Percentiles rank a stretch among this genome's conserved stretches.
Evolutionary conservation across 2,888 invertebrate genomes (phyloP).

Genomic region (Drosophila stalkeri): DNA sequence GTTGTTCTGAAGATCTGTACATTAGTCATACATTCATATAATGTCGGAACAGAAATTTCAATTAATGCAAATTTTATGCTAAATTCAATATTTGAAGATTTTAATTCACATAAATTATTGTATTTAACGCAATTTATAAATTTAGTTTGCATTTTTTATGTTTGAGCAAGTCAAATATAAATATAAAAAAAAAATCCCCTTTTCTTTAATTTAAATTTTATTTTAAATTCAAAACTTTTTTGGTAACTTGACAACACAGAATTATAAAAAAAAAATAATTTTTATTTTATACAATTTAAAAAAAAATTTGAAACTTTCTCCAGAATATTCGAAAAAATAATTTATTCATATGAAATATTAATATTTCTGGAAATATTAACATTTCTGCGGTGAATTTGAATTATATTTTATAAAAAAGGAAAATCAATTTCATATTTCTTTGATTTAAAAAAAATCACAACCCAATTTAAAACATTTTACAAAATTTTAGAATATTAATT

Average conservation of each 20-base stretch:
- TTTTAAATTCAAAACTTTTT: neutral
- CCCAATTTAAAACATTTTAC: neutral
- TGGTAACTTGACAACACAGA: neutral
- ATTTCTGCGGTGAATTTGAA: neutral
- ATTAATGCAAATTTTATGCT: conserved; percentile 8
- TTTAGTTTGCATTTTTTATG: neutral
- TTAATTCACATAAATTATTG: neutral
- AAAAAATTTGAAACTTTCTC: neutral
- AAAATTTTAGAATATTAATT: neutral
- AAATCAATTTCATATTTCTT: neutral
- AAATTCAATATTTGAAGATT: conserved; percentile 4
- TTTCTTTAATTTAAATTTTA: neutral
- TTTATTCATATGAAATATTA: neutral
- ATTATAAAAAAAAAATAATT: neutral
- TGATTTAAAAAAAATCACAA: neutral
- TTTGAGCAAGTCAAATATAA: neutral
- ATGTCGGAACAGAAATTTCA: conserved; percentile 8
- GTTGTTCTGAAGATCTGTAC: neutral
- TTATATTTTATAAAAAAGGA: neutral
- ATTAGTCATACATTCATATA: conserved; percentile 31
- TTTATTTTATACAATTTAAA: neutral
- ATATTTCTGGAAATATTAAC: neutral
- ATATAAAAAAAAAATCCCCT: neutral
- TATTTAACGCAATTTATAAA: neutral
- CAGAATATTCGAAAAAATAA: neutral